Base-by-base conservation (phyloP, 2,888 invertebrate species). In the Isotomurus palustris region DNA sequence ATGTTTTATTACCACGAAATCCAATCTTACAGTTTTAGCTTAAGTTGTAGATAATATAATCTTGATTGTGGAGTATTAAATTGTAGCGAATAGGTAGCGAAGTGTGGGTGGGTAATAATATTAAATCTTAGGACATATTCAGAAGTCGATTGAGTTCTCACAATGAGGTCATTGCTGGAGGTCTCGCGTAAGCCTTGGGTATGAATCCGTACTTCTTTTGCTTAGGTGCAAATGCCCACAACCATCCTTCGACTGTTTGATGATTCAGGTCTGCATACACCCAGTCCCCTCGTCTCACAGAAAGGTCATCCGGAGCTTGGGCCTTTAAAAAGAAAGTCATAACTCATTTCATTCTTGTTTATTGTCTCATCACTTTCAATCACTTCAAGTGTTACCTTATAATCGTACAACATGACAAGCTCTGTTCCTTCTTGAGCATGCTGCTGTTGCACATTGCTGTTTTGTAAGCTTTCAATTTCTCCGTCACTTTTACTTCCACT, bases 181-280 rank as follows among this genome's bases (percentile, higher is more conserved):
- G 91, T 19, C 92, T 80, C 8, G 93, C 93, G 73, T 93, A 93
- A 0, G 92, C 91, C 74, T 92, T 92, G 56, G 94, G 94, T 66
- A 95, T 92, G 77, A 94, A 94, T 32, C 95, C 95, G 73, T 93
- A 93, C 75, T 91, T 88, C 27, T 91, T 80, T 2, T 89, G 87
- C 76, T 91, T 91, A 8, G 92, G 92, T 6, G 75, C 74, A 58
- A 92, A 93, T 10, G 92, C 91, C 78, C 94, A 94, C 0, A 91
- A 88, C 93, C 91, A 94, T 35, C 94, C 94, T 75, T 91, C 93
- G 35, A 90, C 91, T 0, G 91, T 93, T 78, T 93, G 93, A 79
- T 91, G 91, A 71, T 86, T 86, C 49, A 92, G 81, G 78, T 94
- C 93, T 0, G 93, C 93, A 77, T 93, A 94, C 68, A 95, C 91